Percentiles rank a stretch among this genome's conserved stretches.
These are phyloP conservation scores for Ditylenchus dipsaci DNA, from an alignment of 1,140 invertebrate species.

Conservation along the genomic window DNA sequence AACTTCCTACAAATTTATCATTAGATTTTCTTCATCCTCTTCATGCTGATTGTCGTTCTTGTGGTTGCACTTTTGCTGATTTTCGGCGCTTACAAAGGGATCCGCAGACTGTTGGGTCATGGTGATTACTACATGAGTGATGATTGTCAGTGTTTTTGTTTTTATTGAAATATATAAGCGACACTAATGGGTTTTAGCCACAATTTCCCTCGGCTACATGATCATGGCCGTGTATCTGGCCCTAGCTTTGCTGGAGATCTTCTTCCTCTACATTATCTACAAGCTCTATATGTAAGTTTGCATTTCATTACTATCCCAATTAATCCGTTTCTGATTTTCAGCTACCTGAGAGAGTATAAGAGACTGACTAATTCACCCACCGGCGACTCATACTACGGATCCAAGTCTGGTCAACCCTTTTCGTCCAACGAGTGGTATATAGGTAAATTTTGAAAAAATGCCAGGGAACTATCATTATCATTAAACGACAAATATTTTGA, in stretches of 20 bases:
- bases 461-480: too few relatives aligned
- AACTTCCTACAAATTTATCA: neutral
- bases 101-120: conserved; percentile 52
- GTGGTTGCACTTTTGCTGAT: conserved; percentile 51
- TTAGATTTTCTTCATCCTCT: conserved; percentile 56
- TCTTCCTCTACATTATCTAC: conserved; percentile 57
- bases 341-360: conserved; percentile 35
- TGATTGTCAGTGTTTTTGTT: conserved; percentile 40
- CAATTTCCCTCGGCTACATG: conserved; percentile 43
- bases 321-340: conserved; percentile 7
- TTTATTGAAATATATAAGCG: neutral
- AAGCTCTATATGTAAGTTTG: conserved; percentile 53
- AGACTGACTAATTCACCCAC: conserved; percentile 14
- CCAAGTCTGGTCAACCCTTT: conserved; percentile 10
- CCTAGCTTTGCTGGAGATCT: conserved; percentile 51
- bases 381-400: neutral
- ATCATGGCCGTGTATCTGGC: conserved; percentile 57
- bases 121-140: conserved; percentile 57
- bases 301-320: neutral
- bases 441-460: too few relatives aligned
- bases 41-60: conserved; percentile 52
- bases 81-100: conserved; percentile 53
- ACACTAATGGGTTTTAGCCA: conserved; percentile 44
- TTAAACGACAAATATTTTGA: too few relatives aligned
- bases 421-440: conserved; percentile 39